phyloP scores from a whole-genome alignment of 2,113 vertebrate genomes.

The Pionites leucogaster region DNA sequence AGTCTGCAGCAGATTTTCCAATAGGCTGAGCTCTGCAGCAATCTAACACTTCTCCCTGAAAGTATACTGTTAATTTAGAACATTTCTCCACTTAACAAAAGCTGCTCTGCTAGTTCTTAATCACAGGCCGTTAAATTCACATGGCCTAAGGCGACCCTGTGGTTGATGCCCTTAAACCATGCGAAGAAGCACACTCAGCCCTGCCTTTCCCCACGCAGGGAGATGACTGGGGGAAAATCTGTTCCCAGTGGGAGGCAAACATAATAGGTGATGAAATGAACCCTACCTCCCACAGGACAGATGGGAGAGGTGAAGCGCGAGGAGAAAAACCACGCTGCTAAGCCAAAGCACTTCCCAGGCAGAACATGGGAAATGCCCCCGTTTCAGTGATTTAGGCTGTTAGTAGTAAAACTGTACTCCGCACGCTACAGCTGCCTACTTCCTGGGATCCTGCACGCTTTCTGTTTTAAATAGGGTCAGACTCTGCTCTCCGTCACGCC shows the following conservation, averaged over 20 bases:
- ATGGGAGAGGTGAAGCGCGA: conserved; percentile 43
- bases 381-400: conserved; percentile 1
- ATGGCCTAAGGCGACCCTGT: conserved; percentile 54
- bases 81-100: background rate
- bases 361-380: conserved; percentile 43
- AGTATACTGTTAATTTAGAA: background rate
- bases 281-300: conserved; percentile 59
- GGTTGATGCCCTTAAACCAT: conserved; percentile 43
- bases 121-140: conserved; percentile 37
- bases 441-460: background rate
- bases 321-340: background rate
- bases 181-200: conserved; percentile 1
- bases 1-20: background rate
- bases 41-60: background rate
- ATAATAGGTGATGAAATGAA: conserved; percentile 58
- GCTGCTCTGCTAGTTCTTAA: conserved; percentile 34
- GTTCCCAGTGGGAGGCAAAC: conserved; percentile 54
- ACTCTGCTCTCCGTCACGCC: background rate
- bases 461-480: conserved; percentile 1
- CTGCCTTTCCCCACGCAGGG: background rate
- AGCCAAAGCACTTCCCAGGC: conserved; percentile 10
- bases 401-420: conserved; percentile 45
- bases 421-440: conserved; percentile 29
- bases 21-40: background rate
- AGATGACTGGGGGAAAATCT: conserved; percentile 35